Base-by-base conservation (phyloP, 1,140 invertebrate genomes). In the Bursaphelenchus mucronatus region DNA sequence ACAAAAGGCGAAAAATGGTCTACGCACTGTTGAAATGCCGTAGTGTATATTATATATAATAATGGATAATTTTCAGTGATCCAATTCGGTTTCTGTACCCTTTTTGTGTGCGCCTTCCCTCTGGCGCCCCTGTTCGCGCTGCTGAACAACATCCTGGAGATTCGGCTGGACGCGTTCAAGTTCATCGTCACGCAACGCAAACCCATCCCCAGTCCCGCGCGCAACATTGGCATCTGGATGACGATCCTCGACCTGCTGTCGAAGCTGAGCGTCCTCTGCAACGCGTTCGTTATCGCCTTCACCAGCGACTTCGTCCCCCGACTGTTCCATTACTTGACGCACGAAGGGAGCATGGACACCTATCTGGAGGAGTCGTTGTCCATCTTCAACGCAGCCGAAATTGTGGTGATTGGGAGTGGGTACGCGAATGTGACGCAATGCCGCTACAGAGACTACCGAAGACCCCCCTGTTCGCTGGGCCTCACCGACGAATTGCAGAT, bases 251-350 rank as follows among this genome's bases (percentile, higher is more conserved):
- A 93, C 82, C 88, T 89, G 19, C 87, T 95, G 69, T 89, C 90
- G 64, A 90, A 92, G 81, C 83, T 96, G 47, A 90, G 92, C 54
- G 89, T 96, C 11, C 88, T 95, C 17, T 92, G 90, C 50, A 96
- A 96, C 92, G 94, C 90, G 55, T 92, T 96, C 76, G 94, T 98
- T 56, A 97, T 99, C 78, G 94, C 94, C 45, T 98, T 98, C 84
- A 97, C 94, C 3, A 97, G 93, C 0, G 92, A 97, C 76, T 94
- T 97, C 82, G 91, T 98, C 67, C 94, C 94, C 11, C 87, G 89
- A 53, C 76, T 96, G 50, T 88, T 96, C 8, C 97, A 97, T 82
- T 83, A 85, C 67, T 13, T 79, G 10, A 67, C 66, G 13, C 39
- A 61, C 49, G 19, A n/a, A 55, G 54, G 13, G 1, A n/a, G 54